Evolutionary conservation across 2,113 vertebrate genomes (phyloP).

Genomic region (cat (Felis catus)): F.catus_Fca126_mat1.0 CM031420.1:41328001-41328500

Average conservation of each 20-base stretch:
- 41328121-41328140: slow-evolving; percentile 3
- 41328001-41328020: slow-evolving; percentile 87
- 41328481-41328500: neutral
- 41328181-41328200: slow-evolving; percentile 34
- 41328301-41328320: neutral
- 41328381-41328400: neutral
- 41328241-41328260: neutral
- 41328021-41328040: slow-evolving; percentile 81
- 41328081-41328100: slow-evolving; percentile 56
- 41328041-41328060: slow-evolving; percentile 73
- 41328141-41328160: neutral
- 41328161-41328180: neutral
- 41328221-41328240: neutral
- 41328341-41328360: neutral
- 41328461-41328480: neutral
- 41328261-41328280: neutral
- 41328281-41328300: neutral
- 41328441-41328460: neutral
- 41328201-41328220: neutral
- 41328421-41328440: neutral
- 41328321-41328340: neutral
- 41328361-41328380: neutral
- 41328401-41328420: neutral
- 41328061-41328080: slow-evolving; percentile 68
- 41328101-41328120: slow-evolving; percentile 32